Conservation (phyloP, 2,113 vertebrate species). For the Xiphophorus couchianus region DNA sequence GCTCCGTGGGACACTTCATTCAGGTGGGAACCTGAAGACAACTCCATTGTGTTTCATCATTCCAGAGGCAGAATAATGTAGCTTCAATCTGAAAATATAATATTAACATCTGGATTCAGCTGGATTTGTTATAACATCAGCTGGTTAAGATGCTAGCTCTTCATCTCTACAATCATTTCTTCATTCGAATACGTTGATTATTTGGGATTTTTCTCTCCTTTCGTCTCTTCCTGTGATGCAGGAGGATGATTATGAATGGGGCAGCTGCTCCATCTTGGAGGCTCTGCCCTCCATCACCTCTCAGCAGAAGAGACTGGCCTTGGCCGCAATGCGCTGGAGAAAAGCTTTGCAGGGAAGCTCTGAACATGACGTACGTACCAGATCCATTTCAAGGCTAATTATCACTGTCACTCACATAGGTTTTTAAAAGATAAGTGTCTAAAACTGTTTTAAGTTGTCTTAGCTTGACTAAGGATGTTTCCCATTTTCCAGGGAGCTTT, state of each 20-base stretch:
- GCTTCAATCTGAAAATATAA: no score
- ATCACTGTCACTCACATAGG: neutral
- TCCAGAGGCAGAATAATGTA: neutral
- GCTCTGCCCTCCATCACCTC: conserved; percentile 86
- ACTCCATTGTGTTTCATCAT: neutral
- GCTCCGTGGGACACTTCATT: conserved; percentile 84
- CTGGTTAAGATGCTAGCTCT: no score
- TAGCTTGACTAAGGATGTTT: neutral
- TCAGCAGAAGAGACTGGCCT: conserved; percentile 89
- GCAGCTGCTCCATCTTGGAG: conserved; percentile 88
- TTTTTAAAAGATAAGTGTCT: neutral
- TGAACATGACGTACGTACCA: conserved; percentile 71
- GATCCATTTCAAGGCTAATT: conserved; percentile 18
- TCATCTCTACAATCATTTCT: no score
- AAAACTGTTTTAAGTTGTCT: neutral
- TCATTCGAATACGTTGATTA: neutral
- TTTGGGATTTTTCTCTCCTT: neutral
- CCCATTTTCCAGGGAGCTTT: conserved; percentile 88
- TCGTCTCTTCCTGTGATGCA: conserved; percentile 55
- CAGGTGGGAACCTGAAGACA: conserved; percentile 71
- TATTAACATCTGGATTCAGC: no score
- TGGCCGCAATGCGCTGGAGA: conserved; percentile 94
- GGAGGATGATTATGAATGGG: conserved; percentile 98
- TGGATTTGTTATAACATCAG: no score
- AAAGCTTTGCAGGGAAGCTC: conserved; percentile 83